Base-by-base conservation (phyloP, 2,113 vertebrate species). In the Dermatemys mawii region DNA sequence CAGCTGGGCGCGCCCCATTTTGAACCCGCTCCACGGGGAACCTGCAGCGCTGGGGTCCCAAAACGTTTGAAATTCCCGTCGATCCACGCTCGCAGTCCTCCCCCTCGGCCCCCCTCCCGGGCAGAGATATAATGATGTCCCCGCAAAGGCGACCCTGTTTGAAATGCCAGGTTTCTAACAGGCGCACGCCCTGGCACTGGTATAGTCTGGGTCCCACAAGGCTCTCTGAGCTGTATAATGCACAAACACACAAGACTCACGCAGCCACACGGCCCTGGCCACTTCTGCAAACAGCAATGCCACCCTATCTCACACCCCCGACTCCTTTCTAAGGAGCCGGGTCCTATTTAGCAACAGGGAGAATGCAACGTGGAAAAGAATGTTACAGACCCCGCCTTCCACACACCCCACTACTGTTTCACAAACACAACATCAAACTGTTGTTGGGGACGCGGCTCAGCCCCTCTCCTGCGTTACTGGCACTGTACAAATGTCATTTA, bases 331-430 rank as follows among this genome's bases (percentile, higher is more conserved):
- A 8, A 63, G 60, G 32, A 35, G 14, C 60, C 11, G 60, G 8
- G 32, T 17, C 32, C 17, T 63, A 8, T 16, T 35, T 60, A 32
- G 32, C 14, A 35, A 8, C 60, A 63, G 35, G 60, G 16, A 35
- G 14, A 8, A 32, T 35, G 6, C 32, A 21, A 21, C 14, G 41
- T 51, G 81, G n/a, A 55, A 86, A n/a, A n/a, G 17, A 67, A 67
- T 67, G 35, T 8, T n/a, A 9, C 21, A n/a, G 60, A n/a, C 8
- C 35, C 32, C 16, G 9, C 11, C 4, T 4, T 7, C 2, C 3
- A 32, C 32, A 21, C 26, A n/a, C 22, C 24, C 26, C 14, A 3
- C 6, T 4, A 9, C 60, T 19, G 16, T 35, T 67, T n/a, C n/a
- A n/a, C n/a, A n/a, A n/a, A n/a, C n/a, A n/a, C n/a, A n/a, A n/a